Evolutionary conservation across 64 coral and sea anemone genomes (phyloP), one percentile per base, ranked within the genome.

Genomic region (Hydrozoanthus tunicans): DNA sequence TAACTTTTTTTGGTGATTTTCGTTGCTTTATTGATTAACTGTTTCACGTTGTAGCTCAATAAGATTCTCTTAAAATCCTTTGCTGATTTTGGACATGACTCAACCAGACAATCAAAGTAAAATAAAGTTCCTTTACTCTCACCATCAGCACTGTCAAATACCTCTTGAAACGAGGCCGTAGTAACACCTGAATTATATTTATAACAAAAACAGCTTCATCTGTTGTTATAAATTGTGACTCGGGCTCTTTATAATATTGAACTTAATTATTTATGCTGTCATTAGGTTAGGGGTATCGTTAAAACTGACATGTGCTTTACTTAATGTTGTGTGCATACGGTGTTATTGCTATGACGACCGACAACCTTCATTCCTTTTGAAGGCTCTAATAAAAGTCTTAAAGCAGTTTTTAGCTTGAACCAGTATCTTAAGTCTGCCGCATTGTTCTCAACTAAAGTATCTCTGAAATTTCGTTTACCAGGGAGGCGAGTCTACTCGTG

Each of bases 11-110:
- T 52, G 15, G 65, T 9, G n/a, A 17, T 68, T 68, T 14, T 68
- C n/a, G 65, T 68, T 64, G 84, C 59, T 65, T 88, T 88, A 13
- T 88, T 56, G 73, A 88, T 88, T 67, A 88, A 64, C 61, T 88
- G 89, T 59, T 56, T 79, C 64, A 90, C 13, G 79, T 73, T 32
- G 66, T 79, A 90, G 20, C 27, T 26, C n/a, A 6, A 68, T 17
- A 68, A 68, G n/a, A 68, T 10, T 68, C 65, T 68, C 65, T 68
- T 68, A 10, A 68, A 17, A 68, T 68, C 65, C 15, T 14, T 79
- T 17, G 53, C 65, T 79, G 77, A 51, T 72, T 90, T 90, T 59
- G 70, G 73, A 90, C 70, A 78, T 26, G 72, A 77, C 73, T 90
- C 74, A 15, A 75, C 85, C 26, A 89, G 74, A 13, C 72, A 76